Base-by-base conservation (phyloP, 2,888 invertebrate genomes). In the Liposcelis brunnea region DNA sequence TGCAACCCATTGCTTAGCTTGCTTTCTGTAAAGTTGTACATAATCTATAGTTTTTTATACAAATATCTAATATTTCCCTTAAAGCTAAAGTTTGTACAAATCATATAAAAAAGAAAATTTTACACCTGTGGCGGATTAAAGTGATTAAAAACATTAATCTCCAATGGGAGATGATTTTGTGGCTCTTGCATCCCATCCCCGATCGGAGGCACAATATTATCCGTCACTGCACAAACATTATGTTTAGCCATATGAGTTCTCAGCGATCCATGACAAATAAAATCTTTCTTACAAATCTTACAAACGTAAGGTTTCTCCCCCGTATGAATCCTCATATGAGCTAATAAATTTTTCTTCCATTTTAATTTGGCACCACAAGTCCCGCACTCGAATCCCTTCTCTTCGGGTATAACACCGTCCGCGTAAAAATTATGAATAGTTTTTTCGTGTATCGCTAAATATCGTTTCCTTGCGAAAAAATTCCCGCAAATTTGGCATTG, bases 401-500 rank as follows among this genome's bases (percentile, higher is more conserved):
- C 16, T 11, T 40, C 40, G 4, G 40, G 40, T 18, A 21, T n/a
- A 16, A n/a, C 21, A 12, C 40, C 40, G 19, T 40, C 40, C 16
- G 40, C 16, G 19, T 40, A 40, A 14, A 40, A 40, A 40, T 40
- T 19, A 19, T 40, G 40, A 19, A 40, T 40, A 18, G 40, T 40
- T 40, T 40, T 40, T 19, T 40, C 40, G 40, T 40, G 40, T 12
- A 40, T 40, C 15, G 40, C 40, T 6, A 40, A 18, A 18, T 40
- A 40, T 8, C 40, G 16, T 40, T 40, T 40, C 40, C 40, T 14
- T 6, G 40, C 40, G 21, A 40, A 40, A 11, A 40, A 40, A n/a
- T 40, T 40, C 4, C 40, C 40, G 21, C 40, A 40, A 40, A 40
- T 40, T 21, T 40, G 40, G 11, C 40, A 40, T 18, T 40, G 40